Evolutionary conservation across 2,113 vertebrate genomes (phyloP).

Genomic region (Eurypyga helias): DNA sequence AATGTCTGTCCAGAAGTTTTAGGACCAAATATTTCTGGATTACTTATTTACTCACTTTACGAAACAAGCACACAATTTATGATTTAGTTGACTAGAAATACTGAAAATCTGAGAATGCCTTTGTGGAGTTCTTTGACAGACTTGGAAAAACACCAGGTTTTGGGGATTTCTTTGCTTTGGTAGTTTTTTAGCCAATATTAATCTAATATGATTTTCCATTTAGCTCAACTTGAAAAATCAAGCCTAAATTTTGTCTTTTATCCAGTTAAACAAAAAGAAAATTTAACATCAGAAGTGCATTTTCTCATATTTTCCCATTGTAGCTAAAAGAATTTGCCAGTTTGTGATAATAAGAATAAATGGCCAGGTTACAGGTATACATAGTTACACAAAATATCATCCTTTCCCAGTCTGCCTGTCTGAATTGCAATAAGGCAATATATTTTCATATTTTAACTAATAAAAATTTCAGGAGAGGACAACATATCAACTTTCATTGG

Average conservation of each 20-base stretch:
- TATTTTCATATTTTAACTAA: not conserved
- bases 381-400: not conserved
- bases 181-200: not conserved
- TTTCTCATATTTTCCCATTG: not conserved
- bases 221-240: not conserved
- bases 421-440: not conserved
- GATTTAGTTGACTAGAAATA: not conserved
- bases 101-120: fast-evolving
- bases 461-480: not conserved
- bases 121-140: not conserved
- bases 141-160: not conserved
- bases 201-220: not conserved
- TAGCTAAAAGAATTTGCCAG: not conserved
- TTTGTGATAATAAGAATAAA: not conserved
- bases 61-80: fast-evolving
- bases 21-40: not conserved
- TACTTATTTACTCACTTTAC: not conserved
- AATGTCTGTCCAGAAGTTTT: not conserved
- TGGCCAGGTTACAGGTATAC: fast-evolving
- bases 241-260: fast-evolving
- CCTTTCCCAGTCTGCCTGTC: not conserved
- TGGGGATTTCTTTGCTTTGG: fast-evolving
- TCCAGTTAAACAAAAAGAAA: not conserved
- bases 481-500: not conserved
- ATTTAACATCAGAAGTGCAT: fast-evolving